phyloP scores from a whole-genome alignment of 2,113 vertebrate species.

The Tretioscincus oriximinensis region DNA sequence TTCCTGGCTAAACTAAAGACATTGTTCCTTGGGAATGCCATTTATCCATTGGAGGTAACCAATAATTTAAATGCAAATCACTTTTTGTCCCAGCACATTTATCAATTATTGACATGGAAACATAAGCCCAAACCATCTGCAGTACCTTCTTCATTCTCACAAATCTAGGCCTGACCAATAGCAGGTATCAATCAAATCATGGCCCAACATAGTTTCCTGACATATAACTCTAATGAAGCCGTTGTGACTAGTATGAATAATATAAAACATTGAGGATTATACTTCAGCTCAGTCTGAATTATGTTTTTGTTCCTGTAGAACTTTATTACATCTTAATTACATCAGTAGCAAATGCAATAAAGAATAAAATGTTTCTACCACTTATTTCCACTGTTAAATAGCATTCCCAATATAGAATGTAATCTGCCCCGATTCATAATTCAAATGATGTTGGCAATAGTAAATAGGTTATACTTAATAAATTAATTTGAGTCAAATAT shows the following conservation, averaged over 20 bases:
- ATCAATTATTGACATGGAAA: too few species aligned
- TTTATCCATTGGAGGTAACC: conserved; percentile 59
- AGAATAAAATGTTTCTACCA: background rate
- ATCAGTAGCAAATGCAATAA: background rate
- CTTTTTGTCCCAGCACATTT: background rate
- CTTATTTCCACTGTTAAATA: background rate
- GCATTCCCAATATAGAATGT: background rate
- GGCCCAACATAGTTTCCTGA: background rate
- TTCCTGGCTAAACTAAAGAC: conserved; percentile 33
- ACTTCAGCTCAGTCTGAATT: too few species aligned
- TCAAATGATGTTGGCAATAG: background rate
- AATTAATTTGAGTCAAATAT: background rate
- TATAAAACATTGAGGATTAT: too few species aligned
- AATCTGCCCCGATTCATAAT: too few species aligned
- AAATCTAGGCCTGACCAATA: too few species aligned
- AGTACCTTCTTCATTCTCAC: background rate
- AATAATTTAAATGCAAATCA: background rate
- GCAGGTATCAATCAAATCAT: too few species aligned
- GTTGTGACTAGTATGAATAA: too few species aligned
- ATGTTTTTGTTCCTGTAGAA: too few species aligned
- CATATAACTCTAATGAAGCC: too few species aligned
- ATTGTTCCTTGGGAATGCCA: conserved; percentile 56
- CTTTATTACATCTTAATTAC: background rate
- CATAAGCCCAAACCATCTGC: background rate
- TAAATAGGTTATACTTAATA: background rate